phyloP scores from a whole-genome alignment of 2,797 vertebrate genomes.

The Channa striata region DNA sequence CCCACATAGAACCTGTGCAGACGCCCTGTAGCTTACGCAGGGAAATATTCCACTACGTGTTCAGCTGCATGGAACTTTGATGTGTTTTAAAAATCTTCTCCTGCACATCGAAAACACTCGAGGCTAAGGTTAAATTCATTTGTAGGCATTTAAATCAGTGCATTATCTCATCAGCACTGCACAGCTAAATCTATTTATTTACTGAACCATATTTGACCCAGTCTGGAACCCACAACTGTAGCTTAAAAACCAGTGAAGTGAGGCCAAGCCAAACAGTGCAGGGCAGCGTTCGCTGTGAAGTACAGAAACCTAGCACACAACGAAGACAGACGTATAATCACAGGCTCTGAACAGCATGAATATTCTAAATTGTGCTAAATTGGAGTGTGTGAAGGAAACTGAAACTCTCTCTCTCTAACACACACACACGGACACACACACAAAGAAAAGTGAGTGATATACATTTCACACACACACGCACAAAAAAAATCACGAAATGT shows the following conservation, averaged over 20 bases:
- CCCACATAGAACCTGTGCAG: neutral
- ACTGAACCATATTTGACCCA: conserved; percentile 73
- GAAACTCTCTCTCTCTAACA: conserved; percentile 2
- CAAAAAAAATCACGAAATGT: conserved; percentile 19
- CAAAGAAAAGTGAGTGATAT: conserved; percentile 42
- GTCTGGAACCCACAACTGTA: conserved; percentile 67
- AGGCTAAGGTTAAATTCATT: conserved; percentile 40
- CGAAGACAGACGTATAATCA: conserved; percentile 71
- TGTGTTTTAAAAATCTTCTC: conserved; percentile 2
- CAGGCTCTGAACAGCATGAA: conserved; percentile 53
- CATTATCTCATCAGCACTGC: conserved; percentile 54
- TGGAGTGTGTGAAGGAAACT: conserved; percentile 37
- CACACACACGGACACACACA: conserved; percentile 9
- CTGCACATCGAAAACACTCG: neutral
- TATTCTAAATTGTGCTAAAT: conserved; percentile 42
- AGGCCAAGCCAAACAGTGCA: conserved; percentile 71
- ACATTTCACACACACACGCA: conserved; percentile 41
- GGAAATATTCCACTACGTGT: neutral
- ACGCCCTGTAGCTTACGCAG: neutral
- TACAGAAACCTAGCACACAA: conserved; percentile 47
- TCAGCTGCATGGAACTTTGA: conserved; percentile 8
- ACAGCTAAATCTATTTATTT: conserved; percentile 67
- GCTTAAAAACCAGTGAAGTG: conserved; percentile 64
- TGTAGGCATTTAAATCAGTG: conserved; percentile 46
- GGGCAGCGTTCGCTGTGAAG: conserved; percentile 52